phyloP scores from a whole-genome alignment of 2,888 invertebrate genomes.

The Gordius sp. region DNA sequence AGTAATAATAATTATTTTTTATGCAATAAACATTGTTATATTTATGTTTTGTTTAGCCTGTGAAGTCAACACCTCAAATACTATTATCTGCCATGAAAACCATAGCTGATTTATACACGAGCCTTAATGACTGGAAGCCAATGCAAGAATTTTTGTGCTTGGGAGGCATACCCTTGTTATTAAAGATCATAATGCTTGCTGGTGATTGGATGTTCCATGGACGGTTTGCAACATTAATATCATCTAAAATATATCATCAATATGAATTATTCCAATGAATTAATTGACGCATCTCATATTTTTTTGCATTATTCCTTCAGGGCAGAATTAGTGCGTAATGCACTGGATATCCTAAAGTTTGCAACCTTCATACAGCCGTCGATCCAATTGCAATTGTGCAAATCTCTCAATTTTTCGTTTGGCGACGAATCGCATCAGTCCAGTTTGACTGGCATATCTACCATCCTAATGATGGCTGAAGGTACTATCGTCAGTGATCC shows the following conservation, averaged over 20 bases:
- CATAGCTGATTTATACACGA: background rate
- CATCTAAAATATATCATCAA: no score
- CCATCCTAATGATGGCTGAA: constrained; percentile 57
- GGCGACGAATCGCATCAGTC: background rate
- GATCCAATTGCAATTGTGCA: constrained; percentile 35
- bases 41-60: no score
- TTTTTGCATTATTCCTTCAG: constrained; percentile 29
- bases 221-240: no score
- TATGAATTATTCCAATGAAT: constrained; percentile 14
- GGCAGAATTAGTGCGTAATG: constrained; percentile 51
- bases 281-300: background rate
- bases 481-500: constrained; percentile 66
- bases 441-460: constrained; percentile 24
- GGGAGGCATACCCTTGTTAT: constrained; percentile 45
- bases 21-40: no score
- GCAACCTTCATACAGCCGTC: constrained; percentile 56
- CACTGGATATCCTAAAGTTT: constrained; percentile 56
- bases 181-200: constrained; percentile 59
- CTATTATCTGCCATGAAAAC: background rate
- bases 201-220: constrained; percentile 74
- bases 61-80: background rate
- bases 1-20: no score
- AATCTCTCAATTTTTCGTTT: constrained; percentile 20
- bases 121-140: constrained; percentile 47
- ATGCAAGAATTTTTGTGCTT: constrained; percentile 58